Evolutionary conservation across 2,888 invertebrate species (phyloP).

Genomic region (Cryptocephalus primarius): DNA sequence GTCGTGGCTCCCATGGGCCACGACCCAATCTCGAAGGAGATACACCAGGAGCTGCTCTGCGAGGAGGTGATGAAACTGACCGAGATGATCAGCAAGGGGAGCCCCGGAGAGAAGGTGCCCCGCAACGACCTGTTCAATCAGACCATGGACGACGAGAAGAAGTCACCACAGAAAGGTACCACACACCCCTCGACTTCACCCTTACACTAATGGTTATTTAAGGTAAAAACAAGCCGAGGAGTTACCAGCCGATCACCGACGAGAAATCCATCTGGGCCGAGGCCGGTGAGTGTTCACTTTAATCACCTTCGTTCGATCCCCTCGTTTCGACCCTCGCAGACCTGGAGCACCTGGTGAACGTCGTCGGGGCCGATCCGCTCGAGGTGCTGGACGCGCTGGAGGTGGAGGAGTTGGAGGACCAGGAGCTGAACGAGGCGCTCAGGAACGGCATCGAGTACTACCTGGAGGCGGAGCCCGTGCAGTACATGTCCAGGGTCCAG

Average conservation of each 20-base stretch:
- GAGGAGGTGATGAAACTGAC: conserved; percentile 20
- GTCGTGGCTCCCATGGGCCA: conserved; percentile 25
- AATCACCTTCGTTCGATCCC: no score
- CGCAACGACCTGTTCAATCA: conserved; percentile 17
- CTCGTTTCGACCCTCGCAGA: conserved; percentile 13
- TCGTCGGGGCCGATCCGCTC: conserved; percentile 22
- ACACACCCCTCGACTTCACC: no score
- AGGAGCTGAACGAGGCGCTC: conserved; percentile 15
- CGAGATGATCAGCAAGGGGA: conserved; percentile 13
- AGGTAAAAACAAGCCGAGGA: conserved; percentile 10
- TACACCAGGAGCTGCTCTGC: conserved; percentile 22
- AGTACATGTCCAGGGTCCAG: conserved; percentile 29
- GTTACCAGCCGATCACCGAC: conserved; percentile 16
- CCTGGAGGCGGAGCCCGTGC: conserved; percentile 27
- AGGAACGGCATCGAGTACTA: conserved; percentile 29
- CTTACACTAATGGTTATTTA: neutral
- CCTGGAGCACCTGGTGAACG: conserved; percentile 20
- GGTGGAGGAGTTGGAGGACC: conserved; percentile 15
- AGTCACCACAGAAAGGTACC: conserved; percentile 13
- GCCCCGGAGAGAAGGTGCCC: conserved; percentile 18
- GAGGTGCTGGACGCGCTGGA: conserved; percentile 18
- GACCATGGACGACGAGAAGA: conserved; percentile 14
- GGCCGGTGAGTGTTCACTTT: conserved; percentile 9
- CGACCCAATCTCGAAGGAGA: conserved; percentile 16
- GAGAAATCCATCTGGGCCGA: conserved; percentile 27